Percentiles rank a stretch among this genome's conserved stretches.
These are phyloP conservation scores for Sepioteuthis lessoniana DNA, from an alignment of 2,888 invertebrate species.

Conservation along the genomic window DNA sequence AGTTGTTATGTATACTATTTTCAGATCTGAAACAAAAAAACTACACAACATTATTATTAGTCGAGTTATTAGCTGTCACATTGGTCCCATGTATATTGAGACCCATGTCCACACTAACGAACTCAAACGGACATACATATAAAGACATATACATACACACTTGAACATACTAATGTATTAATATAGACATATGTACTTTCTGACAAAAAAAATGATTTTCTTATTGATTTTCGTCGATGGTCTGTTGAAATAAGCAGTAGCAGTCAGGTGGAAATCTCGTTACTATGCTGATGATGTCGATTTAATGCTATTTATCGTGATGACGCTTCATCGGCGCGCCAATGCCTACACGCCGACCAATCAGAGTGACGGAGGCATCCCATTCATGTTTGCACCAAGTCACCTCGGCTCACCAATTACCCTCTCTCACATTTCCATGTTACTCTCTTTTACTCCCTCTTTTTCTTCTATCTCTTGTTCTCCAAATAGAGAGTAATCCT, in stretches of 20 bases:
- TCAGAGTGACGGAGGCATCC: not conserved
- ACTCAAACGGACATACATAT: not conserved
- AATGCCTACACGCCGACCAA: not conserved
- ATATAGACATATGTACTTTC: not conserved
- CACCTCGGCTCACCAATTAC: not conserved
- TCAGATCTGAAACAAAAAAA: too few relatives aligned
- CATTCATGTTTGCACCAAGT: conserved; percentile 33
- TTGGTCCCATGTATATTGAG: too few relatives aligned
- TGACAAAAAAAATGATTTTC: not conserved
- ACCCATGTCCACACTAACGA: too few relatives aligned
- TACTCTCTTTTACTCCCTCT: not conserved
- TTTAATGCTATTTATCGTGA: not conserved
- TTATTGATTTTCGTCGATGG: not conserved
- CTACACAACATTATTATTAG: too few relatives aligned
- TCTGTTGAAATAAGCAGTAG: not conserved
- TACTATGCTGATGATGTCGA: not conserved
- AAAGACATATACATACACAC: not conserved
- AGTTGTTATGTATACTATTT: too few relatives aligned
- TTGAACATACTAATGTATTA: not conserved
- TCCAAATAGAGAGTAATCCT: too few relatives aligned
- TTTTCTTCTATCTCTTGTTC: too few relatives aligned
- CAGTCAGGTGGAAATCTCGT: not conserved
- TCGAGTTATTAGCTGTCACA: too few relatives aligned
- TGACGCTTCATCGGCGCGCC: not conserved
- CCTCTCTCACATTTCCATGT: not conserved